phyloP scores from a whole-genome alignment of 2,888 invertebrate genomes.

The Lithophane leautieri region DNA sequence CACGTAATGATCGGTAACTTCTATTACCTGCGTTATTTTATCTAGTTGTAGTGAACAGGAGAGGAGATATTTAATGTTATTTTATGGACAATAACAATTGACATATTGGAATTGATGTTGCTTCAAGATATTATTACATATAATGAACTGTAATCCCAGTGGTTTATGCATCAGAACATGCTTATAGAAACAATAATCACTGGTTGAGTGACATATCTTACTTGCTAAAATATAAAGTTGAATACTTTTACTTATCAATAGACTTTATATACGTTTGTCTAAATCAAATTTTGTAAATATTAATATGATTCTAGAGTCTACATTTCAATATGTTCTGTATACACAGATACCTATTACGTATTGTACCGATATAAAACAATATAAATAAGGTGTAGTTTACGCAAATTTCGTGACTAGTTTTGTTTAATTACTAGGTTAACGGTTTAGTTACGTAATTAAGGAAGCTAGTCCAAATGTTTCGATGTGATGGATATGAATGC shows the following conservation, averaged over 20 bases:
- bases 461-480: slow-evolving; percentile 90
- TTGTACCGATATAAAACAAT: slow-evolving; percentile 77
- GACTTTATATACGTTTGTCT: slow-evolving; percentile 52
- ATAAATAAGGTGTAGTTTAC: slow-evolving; percentile 73
- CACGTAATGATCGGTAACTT: slow-evolving; percentile 67
- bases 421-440: slow-evolving; percentile 88
- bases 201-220: slow-evolving; percentile 38
- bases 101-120: slow-evolving; percentile 50
- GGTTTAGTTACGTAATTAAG: slow-evolving; percentile 87
- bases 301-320: slow-evolving; percentile 72
- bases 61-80: slow-evolving; percentile 68
- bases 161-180: slow-evolving; percentile 30
- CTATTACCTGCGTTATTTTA: slow-evolving; percentile 71
- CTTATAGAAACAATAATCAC: slow-evolving; percentile 44
- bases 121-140: slow-evolving; percentile 53
- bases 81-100: slow-evolving; percentile 55
- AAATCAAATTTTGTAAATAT: slow-evolving; percentile 77
- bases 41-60: slow-evolving; percentile 66
- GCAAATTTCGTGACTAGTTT: slow-evolving; percentile 87
- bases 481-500: slow-evolving; percentile 88
- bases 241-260: slow-evolving; percentile 47
- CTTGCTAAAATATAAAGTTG: slow-evolving; percentile 41
- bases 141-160: slow-evolving; percentile 54
- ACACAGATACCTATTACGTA: slow-evolving; percentile 75
- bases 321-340: slow-evolving; percentile 78